These are phyloP conservation scores for Nautilus pompilius DNA, from an alignment of 1,140 invertebrate species.

Conservation along the genomic window DNA sequence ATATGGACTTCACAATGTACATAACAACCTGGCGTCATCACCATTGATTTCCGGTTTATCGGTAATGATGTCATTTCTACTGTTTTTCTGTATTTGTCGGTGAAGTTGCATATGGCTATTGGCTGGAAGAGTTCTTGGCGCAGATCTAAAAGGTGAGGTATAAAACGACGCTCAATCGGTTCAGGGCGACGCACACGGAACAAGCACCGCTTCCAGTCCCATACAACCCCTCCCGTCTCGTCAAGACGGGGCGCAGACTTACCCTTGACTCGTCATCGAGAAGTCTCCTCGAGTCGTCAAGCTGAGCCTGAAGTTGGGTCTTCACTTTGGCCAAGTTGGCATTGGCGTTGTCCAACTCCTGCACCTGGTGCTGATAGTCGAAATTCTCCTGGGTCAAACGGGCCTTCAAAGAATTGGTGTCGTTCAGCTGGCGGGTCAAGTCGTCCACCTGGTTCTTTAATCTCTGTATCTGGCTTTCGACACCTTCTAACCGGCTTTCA, in stretches of 20 bases:
- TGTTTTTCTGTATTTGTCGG: too few relatives aligned
- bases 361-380: conserved; percentile 51
- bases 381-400: conserved; percentile 55
- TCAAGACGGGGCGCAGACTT: conserved; percentile 11
- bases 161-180: too few relatives aligned
- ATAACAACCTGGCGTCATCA: too few relatives aligned
- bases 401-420: conserved; percentile 42
- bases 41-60: too few relatives aligned
- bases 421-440: conserved; percentile 49
- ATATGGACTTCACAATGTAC: too few relatives aligned
- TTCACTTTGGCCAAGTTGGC: conserved; percentile 50
- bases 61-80: too few relatives aligned
- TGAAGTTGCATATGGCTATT: too few relatives aligned
- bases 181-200: too few relatives aligned
- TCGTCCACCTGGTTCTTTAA: conserved; percentile 53
- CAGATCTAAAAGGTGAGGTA: too few relatives aligned
- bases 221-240: too few relatives aligned
- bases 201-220: too few relatives aligned
- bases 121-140: too few relatives aligned
- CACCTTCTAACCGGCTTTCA: conserved; percentile 47
- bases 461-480: conserved; percentile 40
- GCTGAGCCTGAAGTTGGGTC: conserved; percentile 37
- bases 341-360: conserved; percentile 53
- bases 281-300: conserved; percentile 51
- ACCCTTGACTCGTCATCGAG: conserved; percentile 53